Percentiles rank a stretch among this genome's conserved stretches.
Conservation (phyloP, 2,113 vertebrate species). For the Centrocercus urophasianus region DNA sequence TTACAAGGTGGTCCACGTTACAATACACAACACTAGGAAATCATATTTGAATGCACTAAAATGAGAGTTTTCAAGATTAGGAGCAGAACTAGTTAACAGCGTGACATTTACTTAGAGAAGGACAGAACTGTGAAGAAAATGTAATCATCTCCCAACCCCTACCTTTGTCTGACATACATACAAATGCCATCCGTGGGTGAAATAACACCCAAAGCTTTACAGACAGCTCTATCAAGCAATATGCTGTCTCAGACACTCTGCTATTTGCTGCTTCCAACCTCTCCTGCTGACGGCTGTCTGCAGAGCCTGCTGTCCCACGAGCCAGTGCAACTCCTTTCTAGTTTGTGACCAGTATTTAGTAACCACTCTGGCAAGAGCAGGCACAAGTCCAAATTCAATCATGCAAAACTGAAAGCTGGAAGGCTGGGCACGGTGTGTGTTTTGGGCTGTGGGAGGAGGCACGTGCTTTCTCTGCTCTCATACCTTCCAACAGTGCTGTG, state of each 20-base stretch:
- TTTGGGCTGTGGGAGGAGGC: not conserved
- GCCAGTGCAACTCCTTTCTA: not conserved
- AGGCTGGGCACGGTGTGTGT: fast-evolving
- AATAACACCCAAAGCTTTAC: not conserved
- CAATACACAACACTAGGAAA: slow-evolving; percentile 25
- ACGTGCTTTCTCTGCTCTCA: not conserved
- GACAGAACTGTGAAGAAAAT: not conserved
- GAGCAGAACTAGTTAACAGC: not conserved
- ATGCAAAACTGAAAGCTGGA: fast-evolving
- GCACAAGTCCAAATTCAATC: fast-evolving
- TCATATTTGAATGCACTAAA: not conserved
- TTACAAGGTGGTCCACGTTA: not conserved
- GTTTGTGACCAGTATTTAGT: not conserved
- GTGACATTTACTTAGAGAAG: not conserved
- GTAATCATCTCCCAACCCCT: not conserved
- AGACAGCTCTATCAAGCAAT: not conserved
- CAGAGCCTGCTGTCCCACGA: not conserved
- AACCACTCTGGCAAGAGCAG: not conserved
- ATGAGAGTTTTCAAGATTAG: not conserved
- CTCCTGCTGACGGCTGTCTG: not conserved
- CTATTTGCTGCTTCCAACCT: not conserved
- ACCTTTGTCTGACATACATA: not conserved
- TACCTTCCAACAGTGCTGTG: not conserved
- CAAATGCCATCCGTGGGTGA: fast-evolving
- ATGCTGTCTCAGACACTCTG: not conserved